Evolutionary conservation across 2,797 vertebrate genomes (phyloP).

Genomic region (Lithobates pipiens): DNA sequence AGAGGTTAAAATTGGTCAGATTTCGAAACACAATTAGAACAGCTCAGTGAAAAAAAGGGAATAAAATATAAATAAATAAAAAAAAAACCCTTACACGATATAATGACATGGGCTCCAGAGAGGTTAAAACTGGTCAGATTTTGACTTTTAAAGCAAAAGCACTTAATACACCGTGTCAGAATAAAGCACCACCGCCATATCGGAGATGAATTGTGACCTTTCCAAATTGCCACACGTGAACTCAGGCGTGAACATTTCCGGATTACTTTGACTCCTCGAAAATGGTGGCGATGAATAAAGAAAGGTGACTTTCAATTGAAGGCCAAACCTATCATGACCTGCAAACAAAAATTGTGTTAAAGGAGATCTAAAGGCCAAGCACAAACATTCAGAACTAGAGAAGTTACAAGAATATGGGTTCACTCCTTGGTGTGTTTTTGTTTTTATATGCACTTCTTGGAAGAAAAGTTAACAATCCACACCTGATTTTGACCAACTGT

Average conservation of each 20-base stretch:
- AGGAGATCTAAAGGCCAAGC: too few relatives aligned
- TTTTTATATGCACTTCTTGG: too few relatives aligned
- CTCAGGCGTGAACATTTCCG: conserved; percentile 6
- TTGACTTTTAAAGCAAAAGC: conserved; percentile 21
- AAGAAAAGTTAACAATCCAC: too few relatives aligned
- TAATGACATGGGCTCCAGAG: background rate
- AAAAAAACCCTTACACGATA: background rate
- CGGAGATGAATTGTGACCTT: conserved; percentile 26
- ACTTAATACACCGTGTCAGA: background rate
- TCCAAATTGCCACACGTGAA: conserved; percentile 18
- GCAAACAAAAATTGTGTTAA: too few relatives aligned
- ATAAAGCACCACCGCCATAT: background rate
- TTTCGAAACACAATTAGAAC: background rate
- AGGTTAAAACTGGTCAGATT: background rate
- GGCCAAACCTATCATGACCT: background rate
- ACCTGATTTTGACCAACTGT: too few relatives aligned
- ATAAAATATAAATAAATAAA: background rate
- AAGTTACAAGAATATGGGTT: too few relatives aligned
- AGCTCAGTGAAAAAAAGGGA: background rate
- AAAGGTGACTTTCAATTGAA: background rate
- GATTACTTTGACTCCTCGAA: background rate
- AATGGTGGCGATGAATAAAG: background rate
- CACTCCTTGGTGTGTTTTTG: too few relatives aligned
- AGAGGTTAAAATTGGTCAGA: background rate
- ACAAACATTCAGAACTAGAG: too few relatives aligned